phyloP scores from a whole-genome alignment of 2,113 vertebrate species.

The Ciconia boyciana region DNA sequence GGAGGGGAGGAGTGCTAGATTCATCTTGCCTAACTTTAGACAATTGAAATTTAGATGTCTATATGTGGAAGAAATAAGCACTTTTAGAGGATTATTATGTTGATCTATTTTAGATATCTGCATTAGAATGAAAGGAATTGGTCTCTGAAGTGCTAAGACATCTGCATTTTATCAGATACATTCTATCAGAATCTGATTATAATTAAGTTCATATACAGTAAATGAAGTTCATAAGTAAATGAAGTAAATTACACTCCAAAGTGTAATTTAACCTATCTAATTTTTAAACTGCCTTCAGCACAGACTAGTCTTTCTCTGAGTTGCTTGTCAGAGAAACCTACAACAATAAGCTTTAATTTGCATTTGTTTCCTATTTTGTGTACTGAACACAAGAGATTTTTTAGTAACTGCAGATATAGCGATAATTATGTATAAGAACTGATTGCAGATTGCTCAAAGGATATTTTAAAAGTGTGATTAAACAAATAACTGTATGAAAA shows the following conservation, averaged over 20 bases:
- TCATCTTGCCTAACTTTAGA: neutral
- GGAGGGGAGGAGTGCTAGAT: neutral
- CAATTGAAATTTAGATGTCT: neutral
- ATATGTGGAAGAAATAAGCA: neutral
- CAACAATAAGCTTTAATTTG: neutral
- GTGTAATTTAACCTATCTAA: neutral
- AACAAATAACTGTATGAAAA: neutral
- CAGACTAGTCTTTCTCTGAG: neutral
- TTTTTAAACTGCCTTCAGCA: neutral
- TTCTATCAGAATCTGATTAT: neutral
- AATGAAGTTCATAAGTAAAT: neutral
- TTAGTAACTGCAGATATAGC: neutral
- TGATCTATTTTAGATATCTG: neutral
- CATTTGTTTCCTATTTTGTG: neutral
- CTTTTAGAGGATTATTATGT: neutral
- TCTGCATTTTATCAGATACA: neutral
- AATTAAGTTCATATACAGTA: neutral
- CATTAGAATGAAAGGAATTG: neutral
- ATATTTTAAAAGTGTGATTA: neutral
- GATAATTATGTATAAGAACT: neutral
- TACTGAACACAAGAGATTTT: neutral
- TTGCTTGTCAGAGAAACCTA: neutral
- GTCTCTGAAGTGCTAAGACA: neutral
- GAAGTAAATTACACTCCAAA: neutral
- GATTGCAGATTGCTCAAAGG: neutral